phyloP scores from a whole-genome alignment of 2,113 vertebrate species.

The Tilapia sparmanii region DNA sequence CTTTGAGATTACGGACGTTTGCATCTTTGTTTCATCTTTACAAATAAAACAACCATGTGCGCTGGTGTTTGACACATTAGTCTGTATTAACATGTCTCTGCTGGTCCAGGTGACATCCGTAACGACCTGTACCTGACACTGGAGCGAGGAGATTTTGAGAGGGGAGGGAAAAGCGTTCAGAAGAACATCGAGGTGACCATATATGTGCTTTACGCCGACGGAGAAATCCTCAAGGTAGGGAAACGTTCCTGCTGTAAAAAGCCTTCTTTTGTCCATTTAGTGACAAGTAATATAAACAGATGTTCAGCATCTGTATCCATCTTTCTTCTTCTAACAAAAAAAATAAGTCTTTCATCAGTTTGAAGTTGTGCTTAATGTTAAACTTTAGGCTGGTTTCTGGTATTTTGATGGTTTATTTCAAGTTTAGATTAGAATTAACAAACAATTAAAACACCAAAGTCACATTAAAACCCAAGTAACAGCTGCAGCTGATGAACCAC shows the following conservation, averaged over 20 bases:
- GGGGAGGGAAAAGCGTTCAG: constrained; percentile 97
- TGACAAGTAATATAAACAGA: not conserved
- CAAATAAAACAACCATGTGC: rapidly evolving
- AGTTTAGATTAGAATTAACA: rapidly evolving
- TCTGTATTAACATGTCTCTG: not conserved
- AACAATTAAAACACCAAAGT: rapidly evolving
- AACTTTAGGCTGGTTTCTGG: not conserved
- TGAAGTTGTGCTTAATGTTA: not conserved
- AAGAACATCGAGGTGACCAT: constrained; percentile 97
- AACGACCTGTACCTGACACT: constrained; percentile 94
- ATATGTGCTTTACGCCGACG: constrained; percentile 90
- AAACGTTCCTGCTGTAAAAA: rapidly evolving
- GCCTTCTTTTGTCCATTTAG: not conserved
- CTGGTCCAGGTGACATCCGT: constrained; percentile 82
- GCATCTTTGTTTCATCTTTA: not conserved
- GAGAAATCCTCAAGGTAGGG: constrained; percentile 89
- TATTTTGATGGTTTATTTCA: not conserved
- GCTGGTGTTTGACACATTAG: not conserved
- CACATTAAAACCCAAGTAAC: not conserved
- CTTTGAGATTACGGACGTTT: not conserved
- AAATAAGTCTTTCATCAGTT: rapidly evolving
- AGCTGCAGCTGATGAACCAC: not conserved
- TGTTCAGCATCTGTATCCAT: rapidly evolving
- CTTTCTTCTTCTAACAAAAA: not conserved
- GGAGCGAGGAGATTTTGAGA: constrained; percentile 93